Base-by-base conservation (phyloP, 2,113 vertebrate species). In the Isurus oxyrinchus region DNA sequence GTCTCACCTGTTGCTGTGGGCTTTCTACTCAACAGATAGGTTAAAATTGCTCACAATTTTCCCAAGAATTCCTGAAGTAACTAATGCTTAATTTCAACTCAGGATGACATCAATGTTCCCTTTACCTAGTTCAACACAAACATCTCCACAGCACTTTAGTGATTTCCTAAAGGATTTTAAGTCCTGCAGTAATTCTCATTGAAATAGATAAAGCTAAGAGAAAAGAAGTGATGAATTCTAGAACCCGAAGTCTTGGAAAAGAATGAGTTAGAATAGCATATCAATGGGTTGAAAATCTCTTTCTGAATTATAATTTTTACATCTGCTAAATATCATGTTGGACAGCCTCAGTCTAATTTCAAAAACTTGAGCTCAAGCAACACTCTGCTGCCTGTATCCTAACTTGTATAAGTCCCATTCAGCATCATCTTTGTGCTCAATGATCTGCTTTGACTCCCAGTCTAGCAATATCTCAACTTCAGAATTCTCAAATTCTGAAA, bases 131-230 rank as follows among this genome's bases (percentile, higher is more conserved):
- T 55, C 86, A 2, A 88, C 21, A 27, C 8, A 8, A 90, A 59
- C 55, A 59, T 16, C 84, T 53, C 44, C 40, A 53, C 53, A 35
- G 53, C 25, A 90, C 25, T 57, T 72, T 25, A 88, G 86, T 4
- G 23, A 88, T 88, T 57, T 53, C 86, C 49, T 31, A 31, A 88
- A 88, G 5, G 23, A 53, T 11, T 55, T 55, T 10, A 86, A 55
- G 11, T 53, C 49, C 16, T 88, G 53, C 87, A 31, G 53, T 10
- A 53, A 35, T 57, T 57, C 87, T 90, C 87, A 90, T 5, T 57
- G 87, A 90, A 35, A 90, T 57, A 90, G 86, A 90, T 35, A 10
- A 90, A 90, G 53, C 87, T 90, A 57, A 90, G 53, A 90, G 49
- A 49, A 87, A 87, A 87, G 44, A 87, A 44, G 53, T 87, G 6